phyloP scores from a whole-genome alignment of 2,888 invertebrate genomes.

The Drosophila barbarae region DNA sequence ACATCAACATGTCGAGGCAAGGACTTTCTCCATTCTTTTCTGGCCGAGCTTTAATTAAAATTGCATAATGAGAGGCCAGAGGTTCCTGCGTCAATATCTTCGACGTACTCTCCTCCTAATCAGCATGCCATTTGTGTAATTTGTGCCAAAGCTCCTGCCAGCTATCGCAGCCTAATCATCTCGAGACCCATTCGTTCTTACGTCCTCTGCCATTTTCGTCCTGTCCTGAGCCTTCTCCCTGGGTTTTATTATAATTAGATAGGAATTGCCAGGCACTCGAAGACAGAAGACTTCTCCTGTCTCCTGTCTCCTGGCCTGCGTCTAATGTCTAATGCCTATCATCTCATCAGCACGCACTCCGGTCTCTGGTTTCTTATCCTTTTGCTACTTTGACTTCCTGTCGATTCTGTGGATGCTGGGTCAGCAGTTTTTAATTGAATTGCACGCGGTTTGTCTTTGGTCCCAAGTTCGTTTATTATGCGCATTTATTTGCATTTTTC shows the following conservation, averaged over 20 bases:
- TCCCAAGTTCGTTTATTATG: conserved; percentile 51
- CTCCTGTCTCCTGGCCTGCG: conserved; percentile 8
- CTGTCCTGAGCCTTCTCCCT: conserved; percentile 11
- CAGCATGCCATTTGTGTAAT: conserved; percentile 67
- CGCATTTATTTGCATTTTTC: conserved; percentile 62
- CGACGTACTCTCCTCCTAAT: conserved; percentile 48
- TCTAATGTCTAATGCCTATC: conserved; percentile 62
- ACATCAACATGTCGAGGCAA: conserved; percentile 52
- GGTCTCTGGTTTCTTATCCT: conserved; percentile 25
- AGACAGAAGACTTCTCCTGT: conserved; percentile 21
- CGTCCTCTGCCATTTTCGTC: conserved; percentile 21
- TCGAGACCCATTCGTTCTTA: conserved; percentile 49
- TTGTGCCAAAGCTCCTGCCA: conserved; percentile 38
- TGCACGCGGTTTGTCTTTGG: conserved; percentile 44
- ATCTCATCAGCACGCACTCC: conserved; percentile 52
- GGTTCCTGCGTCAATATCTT: conserved; percentile 40
- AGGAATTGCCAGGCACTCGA: conserved; percentile 41
- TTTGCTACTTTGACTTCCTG: conserved; percentile 46
- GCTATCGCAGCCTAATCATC: conserved; percentile 47
- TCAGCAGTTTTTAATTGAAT: conserved; percentile 76
- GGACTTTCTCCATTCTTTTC: conserved; percentile 3
- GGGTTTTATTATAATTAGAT: conserved; percentile 65
- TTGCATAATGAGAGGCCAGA: conserved; percentile 54
- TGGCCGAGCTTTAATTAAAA: conserved; percentile 59
- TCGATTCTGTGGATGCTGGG: conserved; percentile 37